These are phyloP conservation scores for Leucoptera coffeella DNA, from an alignment of 2,888 invertebrate genomes.

Conservation along the genomic window DNA sequence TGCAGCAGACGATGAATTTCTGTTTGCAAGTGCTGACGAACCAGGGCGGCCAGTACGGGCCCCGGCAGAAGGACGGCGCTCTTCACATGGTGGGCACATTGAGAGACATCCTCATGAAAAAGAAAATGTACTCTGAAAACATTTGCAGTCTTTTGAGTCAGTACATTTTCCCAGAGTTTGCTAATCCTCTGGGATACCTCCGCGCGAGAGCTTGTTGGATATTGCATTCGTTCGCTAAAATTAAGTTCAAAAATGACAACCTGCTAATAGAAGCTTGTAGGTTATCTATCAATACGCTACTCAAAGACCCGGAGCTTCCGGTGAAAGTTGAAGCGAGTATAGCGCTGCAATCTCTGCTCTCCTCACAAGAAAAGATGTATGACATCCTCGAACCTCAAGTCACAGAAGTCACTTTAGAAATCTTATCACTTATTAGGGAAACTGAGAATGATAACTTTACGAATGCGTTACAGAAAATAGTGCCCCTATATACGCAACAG, in stretches of 20 bases:
- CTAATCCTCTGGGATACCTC: slow-evolving; percentile 73
- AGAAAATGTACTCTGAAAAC: slow-evolving; percentile 87
- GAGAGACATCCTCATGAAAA: slow-evolving; percentile 85
- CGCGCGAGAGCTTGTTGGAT: slow-evolving; percentile 95
- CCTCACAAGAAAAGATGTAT: slow-evolving; percentile 71
- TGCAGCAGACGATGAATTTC: slow-evolving; percentile 88
- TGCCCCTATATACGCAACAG: slow-evolving; percentile 83
- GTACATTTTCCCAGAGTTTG: slow-evolving; percentile 92
- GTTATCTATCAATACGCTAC: slow-evolving; percentile 70
- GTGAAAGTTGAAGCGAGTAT: slow-evolving; percentile 97
- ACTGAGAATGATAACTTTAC: slow-evolving; percentile 98
- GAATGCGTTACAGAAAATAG: slow-evolving; percentile 90
- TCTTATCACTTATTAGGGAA: slow-evolving; percentile 86
- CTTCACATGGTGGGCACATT: slow-evolving; percentile 95
- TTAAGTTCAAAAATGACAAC: slow-evolving; percentile 78
- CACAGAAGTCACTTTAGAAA: slow-evolving; percentile 73
- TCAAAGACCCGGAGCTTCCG: slow-evolving; percentile 86
- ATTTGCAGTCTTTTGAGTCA: slow-evolving; percentile 85
- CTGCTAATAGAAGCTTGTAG: slow-evolving; percentile 75
- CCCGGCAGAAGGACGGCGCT: slow-evolving; percentile 88
- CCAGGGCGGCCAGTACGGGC: slow-evolving; percentile 25
- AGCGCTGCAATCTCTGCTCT: slow-evolving; percentile 84
- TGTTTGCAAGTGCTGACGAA: slow-evolving; percentile 68
- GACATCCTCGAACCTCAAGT: slow-evolving; percentile 73
- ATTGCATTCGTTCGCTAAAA: slow-evolving; percentile 82